Base-by-base conservation (phyloP, 2,113 vertebrate species). In the Barnardius zonarius region DNA sequence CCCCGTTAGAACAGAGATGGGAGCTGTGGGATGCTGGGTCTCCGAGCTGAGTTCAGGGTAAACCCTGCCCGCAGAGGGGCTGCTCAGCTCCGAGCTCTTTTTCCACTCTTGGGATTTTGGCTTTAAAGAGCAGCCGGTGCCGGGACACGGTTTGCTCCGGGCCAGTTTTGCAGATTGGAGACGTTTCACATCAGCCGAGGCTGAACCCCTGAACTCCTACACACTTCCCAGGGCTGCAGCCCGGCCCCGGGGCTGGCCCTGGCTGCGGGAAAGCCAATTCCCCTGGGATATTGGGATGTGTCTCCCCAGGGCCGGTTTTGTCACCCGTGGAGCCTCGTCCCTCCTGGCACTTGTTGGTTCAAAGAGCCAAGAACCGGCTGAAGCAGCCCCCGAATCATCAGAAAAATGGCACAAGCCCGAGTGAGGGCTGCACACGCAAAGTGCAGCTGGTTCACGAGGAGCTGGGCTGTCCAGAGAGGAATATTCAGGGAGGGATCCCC, bases 191-290 rank as follows among this genome's bases (percentile, higher is more conserved):
- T 88, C 75, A 88, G 83, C 64, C 0, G 1, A 52, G 75, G 33
- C 77, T 95, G 95, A 96, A 96, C 93, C 95, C 69, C 90, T 91
- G 82, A 95, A 87, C 94, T 72, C 90, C 79, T 39, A 17, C 87
- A 66, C 18, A 2, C 79, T 90, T 73, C 68, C 73, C 88, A 88
- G 78, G 78, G 73, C 86, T 54, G 61, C 90, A 87, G 79, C 92
- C 78, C 57, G 43, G 85, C 83, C 64, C 86, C 0, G 1, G 66
- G 46, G 51, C n/a, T 86, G 89, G 75, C 51, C 30, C 52, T 35
- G 80, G 14, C 33, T 81, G 35, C 30, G 30, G n/a, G 33, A 95
- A 27, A 89, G 17, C 16, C 9, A 4, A 44, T 13, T 43, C 22
- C 17, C 14, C 1, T 1, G 15, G 16, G 17, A 3, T 27, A 23